Evolutionary conservation across 2,888 invertebrate genomes (phyloP).

Genomic region (Ernsta delagoae): DNA sequence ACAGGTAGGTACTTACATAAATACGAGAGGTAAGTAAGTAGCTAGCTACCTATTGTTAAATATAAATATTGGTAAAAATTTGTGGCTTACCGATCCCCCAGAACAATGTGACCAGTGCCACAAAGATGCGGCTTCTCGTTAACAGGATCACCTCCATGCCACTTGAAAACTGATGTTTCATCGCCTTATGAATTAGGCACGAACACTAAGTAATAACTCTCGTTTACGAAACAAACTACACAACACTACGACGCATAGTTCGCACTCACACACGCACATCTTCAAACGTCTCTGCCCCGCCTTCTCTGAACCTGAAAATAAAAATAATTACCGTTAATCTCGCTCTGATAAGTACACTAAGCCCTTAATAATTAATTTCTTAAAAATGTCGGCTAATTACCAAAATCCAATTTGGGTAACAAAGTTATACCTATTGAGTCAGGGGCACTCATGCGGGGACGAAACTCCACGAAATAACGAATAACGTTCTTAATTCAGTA

Average conservation of each 20-base stretch:
- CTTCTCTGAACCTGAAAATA: constrained; percentile 59
- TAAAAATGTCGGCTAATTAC: constrained; percentile 28
- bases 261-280: constrained; percentile 65
- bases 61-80: too few species aligned
- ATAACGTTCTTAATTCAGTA: constrained; percentile 11
- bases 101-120: constrained; percentile 76
- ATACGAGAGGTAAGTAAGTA: too few species aligned
- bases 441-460: constrained; percentile 12
- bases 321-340: constrained; percentile 34
- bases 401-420: constrained; percentile 23
- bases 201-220: constrained; percentile 32
- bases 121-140: constrained; percentile 72
- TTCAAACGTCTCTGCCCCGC: constrained; percentile 45
- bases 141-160: constrained; percentile 73
- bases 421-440: constrained; percentile 16
- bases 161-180: constrained; percentile 54
- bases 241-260: constrained; percentile 53
- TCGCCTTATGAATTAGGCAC: constrained; percentile 16
- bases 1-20: background rate
- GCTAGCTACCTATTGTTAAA: too few species aligned
- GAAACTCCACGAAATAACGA: constrained; percentile 23
- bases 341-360: constrained; percentile 6
- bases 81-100: constrained; percentile 77
- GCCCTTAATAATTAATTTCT: constrained; percentile 18
- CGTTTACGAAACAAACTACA: constrained; percentile 41